A percentile compares a stretch with the other conserved stretches of the same genome.
These are phyloP conservation scores for Coluber constrictor DNA, from an alignment of 2,797 vertebrate species.

Conservation along the genomic window DNA sequence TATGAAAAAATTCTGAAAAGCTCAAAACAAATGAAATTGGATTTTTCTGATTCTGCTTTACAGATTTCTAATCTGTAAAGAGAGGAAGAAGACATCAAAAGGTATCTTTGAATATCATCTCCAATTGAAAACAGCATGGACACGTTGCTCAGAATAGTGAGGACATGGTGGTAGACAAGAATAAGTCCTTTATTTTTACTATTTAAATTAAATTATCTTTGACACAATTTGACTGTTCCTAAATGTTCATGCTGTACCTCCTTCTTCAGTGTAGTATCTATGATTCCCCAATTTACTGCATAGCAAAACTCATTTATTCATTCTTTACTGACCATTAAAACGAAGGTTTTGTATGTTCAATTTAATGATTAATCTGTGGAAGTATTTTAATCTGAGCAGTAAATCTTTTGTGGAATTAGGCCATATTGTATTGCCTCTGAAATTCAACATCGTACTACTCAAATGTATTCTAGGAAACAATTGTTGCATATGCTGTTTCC, in stretches of 20 bases:
- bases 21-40: not conserved
- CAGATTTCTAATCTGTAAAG: not conserved
- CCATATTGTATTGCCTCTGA: not conserved
- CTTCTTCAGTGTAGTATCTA: not conserved
- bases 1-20: not conserved
- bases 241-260: not conserved
- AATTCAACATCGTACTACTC: not conserved
- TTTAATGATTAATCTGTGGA: conserved; percentile 34
- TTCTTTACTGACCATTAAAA: conserved; percentile 48
- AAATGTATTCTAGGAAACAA: not conserved
- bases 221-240: not conserved
- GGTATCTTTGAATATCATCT: not conserved
- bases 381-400: conserved; percentile 34
- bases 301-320: not conserved
- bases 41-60: not conserved
- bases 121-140: not conserved
- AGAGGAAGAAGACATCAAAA: not conserved
- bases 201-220: not conserved
- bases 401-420: not conserved
- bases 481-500: not conserved
- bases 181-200: not conserved
- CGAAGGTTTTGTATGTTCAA: conserved; percentile 49
- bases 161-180: not conserved
- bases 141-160: not conserved
- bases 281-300: not conserved